Percentiles rank a stretch among this genome's conserved stretches.
Evolutionary conservation across 2,113 vertebrate species (phyloP).

Genomic region (Colossoma macropomum): DNA sequence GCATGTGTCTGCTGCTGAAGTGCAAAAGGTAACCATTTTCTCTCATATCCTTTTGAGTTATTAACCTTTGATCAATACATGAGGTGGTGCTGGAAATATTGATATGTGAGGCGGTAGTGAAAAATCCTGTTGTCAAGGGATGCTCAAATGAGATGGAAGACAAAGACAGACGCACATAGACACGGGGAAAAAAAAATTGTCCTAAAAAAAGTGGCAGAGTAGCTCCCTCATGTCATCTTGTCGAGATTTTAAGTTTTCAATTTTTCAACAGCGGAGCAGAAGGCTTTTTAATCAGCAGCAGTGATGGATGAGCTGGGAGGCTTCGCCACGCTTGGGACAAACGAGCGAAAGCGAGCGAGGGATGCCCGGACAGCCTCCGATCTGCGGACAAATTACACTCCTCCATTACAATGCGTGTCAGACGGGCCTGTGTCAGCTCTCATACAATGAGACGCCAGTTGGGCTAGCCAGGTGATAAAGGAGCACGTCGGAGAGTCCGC

Average conservation of each 20-base stretch:
- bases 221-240: slow-evolving; percentile 54
- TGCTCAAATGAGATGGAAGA: not conserved
- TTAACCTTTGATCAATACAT: not conserved
- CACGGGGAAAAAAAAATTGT: slow-evolving; percentile 17
- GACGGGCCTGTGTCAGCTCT: slow-evolving; percentile 81
- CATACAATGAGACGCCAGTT: slow-evolving; percentile 78
- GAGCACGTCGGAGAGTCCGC: slow-evolving; percentile 59
- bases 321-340: slow-evolving; percentile 68
- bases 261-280: slow-evolving; percentile 72
- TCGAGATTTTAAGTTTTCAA: slow-evolving; percentile 59
- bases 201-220: slow-evolving; percentile 35
- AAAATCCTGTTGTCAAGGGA: not conserved
- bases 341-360: slow-evolving; percentile 63
- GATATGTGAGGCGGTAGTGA: not conserved
- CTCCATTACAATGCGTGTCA: slow-evolving; percentile 81
- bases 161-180: slow-evolving; percentile 25
- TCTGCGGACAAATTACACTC: slow-evolving; percentile 82
- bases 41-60: not conserved
- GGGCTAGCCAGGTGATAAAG: slow-evolving; percentile 78
- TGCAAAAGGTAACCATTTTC: not conserved
- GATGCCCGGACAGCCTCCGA: slow-evolving; percentile 77
- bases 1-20: not conserved
- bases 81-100: not conserved
- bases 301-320: slow-evolving; percentile 81
- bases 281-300: slow-evolving; percentile 77